Base-by-base conservation (phyloP, 1,140 invertebrate genomes). In the Hirudo medicinalis region DNA sequence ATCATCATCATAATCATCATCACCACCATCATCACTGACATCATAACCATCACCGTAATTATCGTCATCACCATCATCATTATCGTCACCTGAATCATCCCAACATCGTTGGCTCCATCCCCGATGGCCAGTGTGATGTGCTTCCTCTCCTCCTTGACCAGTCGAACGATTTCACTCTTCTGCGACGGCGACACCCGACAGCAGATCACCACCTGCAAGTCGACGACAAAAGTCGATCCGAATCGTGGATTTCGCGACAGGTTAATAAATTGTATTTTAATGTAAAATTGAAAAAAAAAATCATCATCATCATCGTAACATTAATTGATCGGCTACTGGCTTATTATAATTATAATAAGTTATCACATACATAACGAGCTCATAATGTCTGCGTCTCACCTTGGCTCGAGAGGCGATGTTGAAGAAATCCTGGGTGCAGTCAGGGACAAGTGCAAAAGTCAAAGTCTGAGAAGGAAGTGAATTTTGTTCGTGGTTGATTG, bases 31-130 rank as follows among this genome's bases (percentile, higher is more conserved):
- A 49, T 15, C 43, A 9, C 13, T 11, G 15, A 5, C 13, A 13
- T 17, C 11, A 13, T 49, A 2, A 49, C 13, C 15, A 49, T 17
- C 43, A 49, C 13, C 13, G 13, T 17, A 4, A 49, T 49, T 11
- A 49, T 49, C 15, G 13, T 17, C 43, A 49, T 49, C 13, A 49
- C 11, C 43, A 63, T 20, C 17, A 17, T 63, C 3, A 63, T 8
- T 1, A 63, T 32, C 29, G 54, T 54, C 70, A 82, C 82, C 83
- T 97, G 94, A 76, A 99, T 98, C 96, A 99, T 99, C 17, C 96
- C 95, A 43, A 99, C 96, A 84, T 99, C 96, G 83, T 99, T 99
- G 67, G 96, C 96, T 15, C 96, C 96, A 85, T 99, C 96, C 19
- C 96, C 96, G 78, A 99, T 96, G 2, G 96, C 95, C 75, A 99